phyloP scores from a whole-genome alignment of 2,797 vertebrate species.

The Fistularia commersonii region DNA sequence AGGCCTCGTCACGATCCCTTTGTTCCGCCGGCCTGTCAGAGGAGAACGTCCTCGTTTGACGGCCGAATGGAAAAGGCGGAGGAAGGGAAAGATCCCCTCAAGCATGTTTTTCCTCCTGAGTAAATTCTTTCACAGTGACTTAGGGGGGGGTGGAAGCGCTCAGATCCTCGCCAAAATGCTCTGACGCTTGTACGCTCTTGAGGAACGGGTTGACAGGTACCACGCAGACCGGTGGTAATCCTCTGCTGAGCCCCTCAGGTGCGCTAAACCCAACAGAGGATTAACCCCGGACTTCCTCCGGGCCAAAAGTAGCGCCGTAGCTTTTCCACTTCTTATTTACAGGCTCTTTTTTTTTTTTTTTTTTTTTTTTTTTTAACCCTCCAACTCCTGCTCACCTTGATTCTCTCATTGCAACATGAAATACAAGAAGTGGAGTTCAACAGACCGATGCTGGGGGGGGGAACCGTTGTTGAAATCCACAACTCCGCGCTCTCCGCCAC shows the following conservation, averaged over 20 bases:
- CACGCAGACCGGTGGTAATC: slow-evolving; percentile 17
- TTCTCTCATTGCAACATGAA: neutral
- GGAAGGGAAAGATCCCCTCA: slow-evolving; percentile 14
- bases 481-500: no score
- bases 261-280: slow-evolving; percentile 32
- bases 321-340: slow-evolving; percentile 14
- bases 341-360: slow-evolving; percentile 3
- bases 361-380: no score
- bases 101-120: slow-evolving; percentile 13
- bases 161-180: slow-evolving; percentile 9
- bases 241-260: slow-evolving; percentile 29
- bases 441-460: rapidly evolving
- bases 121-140: slow-evolving; percentile 54
- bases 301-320: neutral
- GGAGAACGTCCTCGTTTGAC: slow-evolving; percentile 33
- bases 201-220: slow-evolving; percentile 11
- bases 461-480: no score
- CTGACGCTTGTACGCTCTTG: no score
- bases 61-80: slow-evolving; percentile 28
- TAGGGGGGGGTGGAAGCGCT: slow-evolving; percentile 26
- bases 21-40: slow-evolving; percentile 35
- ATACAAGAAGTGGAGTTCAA: neutral
- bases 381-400: neutral
- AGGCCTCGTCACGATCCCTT: slow-evolving; percentile 23
- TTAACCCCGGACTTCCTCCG: slow-evolving; percentile 30